phyloP scores from a whole-genome alignment of 1,140 invertebrate species.

The Doryteuthis pealeii region DNA sequence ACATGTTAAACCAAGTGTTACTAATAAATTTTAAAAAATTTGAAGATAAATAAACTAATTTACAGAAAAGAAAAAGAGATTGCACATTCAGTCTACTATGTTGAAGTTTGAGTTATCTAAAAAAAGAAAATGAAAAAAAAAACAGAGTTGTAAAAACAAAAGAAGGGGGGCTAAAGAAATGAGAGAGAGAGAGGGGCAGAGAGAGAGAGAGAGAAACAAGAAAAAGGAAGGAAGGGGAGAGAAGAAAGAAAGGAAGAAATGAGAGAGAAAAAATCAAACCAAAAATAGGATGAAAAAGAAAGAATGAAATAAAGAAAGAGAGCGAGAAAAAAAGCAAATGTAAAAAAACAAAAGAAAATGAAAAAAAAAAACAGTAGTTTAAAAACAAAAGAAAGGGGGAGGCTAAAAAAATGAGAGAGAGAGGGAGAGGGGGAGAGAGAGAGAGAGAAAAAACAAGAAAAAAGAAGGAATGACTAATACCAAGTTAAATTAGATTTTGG shows the following conservation, averaged over 20 bases:
- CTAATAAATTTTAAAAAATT: too few relatives aligned
- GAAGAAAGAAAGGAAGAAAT: background rate
- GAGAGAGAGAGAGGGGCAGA: constrained; percentile 7
- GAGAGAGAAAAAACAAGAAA: constrained; percentile 15
- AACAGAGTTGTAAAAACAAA: too few relatives aligned
- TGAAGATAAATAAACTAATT: too few relatives aligned
- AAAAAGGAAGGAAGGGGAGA: background rate
- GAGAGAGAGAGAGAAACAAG: background rate
- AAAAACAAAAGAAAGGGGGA: background rate
- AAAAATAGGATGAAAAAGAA: background rate
- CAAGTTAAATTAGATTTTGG: background rate
- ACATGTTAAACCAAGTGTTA: too few relatives aligned
- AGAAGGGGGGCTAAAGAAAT: too few relatives aligned
- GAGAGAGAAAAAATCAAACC: background rate
- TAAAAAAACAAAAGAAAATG: background rate
- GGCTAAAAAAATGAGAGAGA: constrained; percentile 11
- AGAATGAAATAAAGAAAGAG: background rate
- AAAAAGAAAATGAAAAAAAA: too few relatives aligned
- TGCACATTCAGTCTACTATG: too few relatives aligned
- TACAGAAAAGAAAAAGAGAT: too few relatives aligned
- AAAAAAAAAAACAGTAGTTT: background rate
- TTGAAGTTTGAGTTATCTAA: too few relatives aligned
- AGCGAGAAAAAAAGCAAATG: background rate
- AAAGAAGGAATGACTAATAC: background rate
- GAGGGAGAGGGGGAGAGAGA: background rate